Percentiles rank a stretch among this genome's conserved stretches.
Evolutionary conservation across 53 echinoderm and acorn worm genomes (phyloP).

Genomic region (Arbacia lixula): DNA sequence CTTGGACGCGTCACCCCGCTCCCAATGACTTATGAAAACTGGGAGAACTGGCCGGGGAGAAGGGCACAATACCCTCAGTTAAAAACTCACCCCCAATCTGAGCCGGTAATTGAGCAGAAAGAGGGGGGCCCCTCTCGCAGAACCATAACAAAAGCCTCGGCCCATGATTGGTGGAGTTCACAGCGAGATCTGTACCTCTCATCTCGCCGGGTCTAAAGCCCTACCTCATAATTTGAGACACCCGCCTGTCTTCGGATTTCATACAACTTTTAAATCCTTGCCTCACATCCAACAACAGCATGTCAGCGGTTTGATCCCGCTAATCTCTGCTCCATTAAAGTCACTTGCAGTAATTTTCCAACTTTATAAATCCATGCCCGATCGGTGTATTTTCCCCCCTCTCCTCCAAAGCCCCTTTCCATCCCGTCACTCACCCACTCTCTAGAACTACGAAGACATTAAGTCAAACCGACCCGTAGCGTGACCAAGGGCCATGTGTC

Average conservation of each 20-base stretch:
- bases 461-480: conserved; percentile 17
- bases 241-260: conserved; percentile 37
- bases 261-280: conserved; percentile 38
- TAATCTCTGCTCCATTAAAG: conserved; percentile 42
- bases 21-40: background rate
- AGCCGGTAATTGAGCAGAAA: conserved; percentile 27
- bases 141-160: conserved; percentile 39
- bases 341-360: conserved; percentile 25
- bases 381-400: background rate
- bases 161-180: background rate
- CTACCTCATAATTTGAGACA: conserved; percentile 23
- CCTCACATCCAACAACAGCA: conserved; percentile 27
- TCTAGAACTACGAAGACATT: conserved; percentile 2
- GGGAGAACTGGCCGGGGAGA: background rate
- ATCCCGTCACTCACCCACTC: conserved; percentile 26
- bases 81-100: background rate
- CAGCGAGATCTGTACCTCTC: background rate
- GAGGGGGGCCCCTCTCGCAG: background rate
- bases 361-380: background rate
- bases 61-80: too few species aligned
- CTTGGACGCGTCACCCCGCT: background rate
- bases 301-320: conserved; percentile 25
- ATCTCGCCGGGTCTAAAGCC: conserved; percentile 1
- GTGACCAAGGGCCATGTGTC: conserved; percentile 24
- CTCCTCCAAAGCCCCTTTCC: conserved; percentile 28